Evolutionary conservation across 2,797 vertebrate species (phyloP).

Genomic region (Ctenochaetus hawaiiensis): DNA sequence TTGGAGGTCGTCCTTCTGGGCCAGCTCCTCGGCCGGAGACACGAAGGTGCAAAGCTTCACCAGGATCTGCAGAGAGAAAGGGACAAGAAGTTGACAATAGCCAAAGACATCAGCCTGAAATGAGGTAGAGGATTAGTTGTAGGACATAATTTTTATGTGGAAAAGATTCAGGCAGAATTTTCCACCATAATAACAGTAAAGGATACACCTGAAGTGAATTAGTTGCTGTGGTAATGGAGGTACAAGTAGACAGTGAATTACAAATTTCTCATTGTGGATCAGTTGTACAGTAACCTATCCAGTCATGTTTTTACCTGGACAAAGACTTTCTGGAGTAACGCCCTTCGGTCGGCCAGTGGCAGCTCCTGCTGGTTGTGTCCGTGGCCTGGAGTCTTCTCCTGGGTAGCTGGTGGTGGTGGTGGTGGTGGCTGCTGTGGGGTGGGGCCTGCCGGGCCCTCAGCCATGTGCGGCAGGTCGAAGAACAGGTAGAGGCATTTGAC

Average conservation of each 20-base stretch:
- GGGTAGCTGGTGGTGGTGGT: slow-evolving; percentile 82
- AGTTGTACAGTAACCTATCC: not conserved
- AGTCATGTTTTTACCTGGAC: slow-evolving; percentile 88
- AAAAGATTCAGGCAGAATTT: not conserved
- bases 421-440: slow-evolving; percentile 85
- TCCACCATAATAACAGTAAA: not conserved
- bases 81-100: not conserved
- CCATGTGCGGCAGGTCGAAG: slow-evolving; percentile 98
- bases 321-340: slow-evolving; percentile 97
- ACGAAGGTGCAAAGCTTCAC: slow-evolving; percentile 98
- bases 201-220: not conserved
- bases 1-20: slow-evolving; percentile 99
- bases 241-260: not conserved
- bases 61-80: slow-evolving; percentile 87
- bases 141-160: not conserved
- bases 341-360: slow-evolving; percentile 93
- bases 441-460: slow-evolving; percentile 89
- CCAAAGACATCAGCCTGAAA: not conserved
- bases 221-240: not conserved
- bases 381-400: slow-evolving; percentile 73
- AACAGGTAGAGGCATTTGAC: slow-evolving; percentile 99
- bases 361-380: slow-evolving; percentile 86
- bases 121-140: not conserved
- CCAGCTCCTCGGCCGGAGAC: slow-evolving; percentile 97
- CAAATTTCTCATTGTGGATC: not conserved